phyloP scores from a whole-genome alignment of 2,888 invertebrate genomes.

The Lepidochrysops patricia region DNA sequence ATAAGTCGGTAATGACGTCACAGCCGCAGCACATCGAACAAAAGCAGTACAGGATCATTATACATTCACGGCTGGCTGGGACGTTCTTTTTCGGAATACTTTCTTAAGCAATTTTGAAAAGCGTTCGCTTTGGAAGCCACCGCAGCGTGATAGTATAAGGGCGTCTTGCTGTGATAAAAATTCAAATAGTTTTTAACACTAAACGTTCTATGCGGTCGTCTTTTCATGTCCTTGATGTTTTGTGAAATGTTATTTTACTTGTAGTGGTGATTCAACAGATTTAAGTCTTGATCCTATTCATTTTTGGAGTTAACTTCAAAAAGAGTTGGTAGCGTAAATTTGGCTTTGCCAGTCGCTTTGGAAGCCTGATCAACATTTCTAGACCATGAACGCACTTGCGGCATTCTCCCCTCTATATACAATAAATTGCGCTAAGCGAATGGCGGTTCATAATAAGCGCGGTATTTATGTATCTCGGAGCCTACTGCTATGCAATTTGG shows the following conservation, averaged over 20 bases:
- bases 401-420: background rate
- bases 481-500: conserved; percentile 14
- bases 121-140: conserved; percentile 45
- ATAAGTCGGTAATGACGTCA: background rate
- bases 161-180: conserved; percentile 25
- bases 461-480: conserved; percentile 5
- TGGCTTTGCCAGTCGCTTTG: too few relatives aligned
- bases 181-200: conserved; percentile 9
- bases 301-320: background rate
- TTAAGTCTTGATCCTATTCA: background rate
- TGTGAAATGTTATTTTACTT: background rate
- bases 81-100: conserved; percentile 48
- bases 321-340: too few relatives aligned
- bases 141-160: conserved; percentile 68
- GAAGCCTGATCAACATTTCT: background rate
- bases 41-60: conserved; percentile 52
- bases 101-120: conserved; percentile 51
- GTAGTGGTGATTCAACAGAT: background rate
- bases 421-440: background rate
- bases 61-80: conserved; percentile 65
- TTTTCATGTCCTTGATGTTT: background rate
- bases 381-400: background rate
- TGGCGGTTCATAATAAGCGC: background rate
- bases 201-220: background rate
- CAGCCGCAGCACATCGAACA: conserved; percentile 25